These are phyloP conservation scores for Phalacrocorax aristotelis DNA, from an alignment of 2,113 vertebrate genomes.

Conservation along the genomic window DNA sequence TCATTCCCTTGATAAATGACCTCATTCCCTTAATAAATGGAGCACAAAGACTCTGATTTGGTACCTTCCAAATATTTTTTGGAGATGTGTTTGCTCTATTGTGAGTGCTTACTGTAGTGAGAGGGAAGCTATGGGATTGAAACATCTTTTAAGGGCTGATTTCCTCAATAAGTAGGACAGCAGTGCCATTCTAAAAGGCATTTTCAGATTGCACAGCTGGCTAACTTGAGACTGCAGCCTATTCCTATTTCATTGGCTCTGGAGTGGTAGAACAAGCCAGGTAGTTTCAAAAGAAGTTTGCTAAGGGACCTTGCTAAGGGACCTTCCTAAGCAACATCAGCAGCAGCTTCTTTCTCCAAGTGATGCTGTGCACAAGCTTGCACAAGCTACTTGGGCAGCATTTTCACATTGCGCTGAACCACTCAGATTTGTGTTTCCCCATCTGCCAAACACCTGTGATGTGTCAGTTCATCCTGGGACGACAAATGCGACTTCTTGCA, in stretches of 20 bases:
- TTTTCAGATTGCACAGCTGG: not conserved
- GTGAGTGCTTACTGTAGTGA: not conserved
- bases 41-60: not conserved
- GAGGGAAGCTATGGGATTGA: not conserved
- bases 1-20: not conserved
- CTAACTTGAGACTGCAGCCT: not conserved
- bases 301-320: not conserved
- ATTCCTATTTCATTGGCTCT: not conserved
- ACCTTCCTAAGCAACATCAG: not conserved
- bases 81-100: not conserved
- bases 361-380: not conserved
- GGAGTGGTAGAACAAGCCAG: not conserved
- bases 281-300: not conserved
- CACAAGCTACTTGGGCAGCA: not conserved
- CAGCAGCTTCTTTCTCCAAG: not conserved
- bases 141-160: not conserved
- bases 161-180: not conserved
- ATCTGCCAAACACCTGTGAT: not conserved
- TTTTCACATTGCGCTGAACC: not conserved
- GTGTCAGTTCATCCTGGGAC: not conserved
- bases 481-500: rapidly evolving
- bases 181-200: not conserved
- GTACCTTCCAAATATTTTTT: not conserved
- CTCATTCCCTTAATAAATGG: not conserved
- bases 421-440: not conserved